A percentile compares a stretch with the other conserved stretches of the same genome.
phyloP scores from a whole-genome alignment of 2,797 vertebrate genomes.

The Dermochelys coriacea region DNA sequence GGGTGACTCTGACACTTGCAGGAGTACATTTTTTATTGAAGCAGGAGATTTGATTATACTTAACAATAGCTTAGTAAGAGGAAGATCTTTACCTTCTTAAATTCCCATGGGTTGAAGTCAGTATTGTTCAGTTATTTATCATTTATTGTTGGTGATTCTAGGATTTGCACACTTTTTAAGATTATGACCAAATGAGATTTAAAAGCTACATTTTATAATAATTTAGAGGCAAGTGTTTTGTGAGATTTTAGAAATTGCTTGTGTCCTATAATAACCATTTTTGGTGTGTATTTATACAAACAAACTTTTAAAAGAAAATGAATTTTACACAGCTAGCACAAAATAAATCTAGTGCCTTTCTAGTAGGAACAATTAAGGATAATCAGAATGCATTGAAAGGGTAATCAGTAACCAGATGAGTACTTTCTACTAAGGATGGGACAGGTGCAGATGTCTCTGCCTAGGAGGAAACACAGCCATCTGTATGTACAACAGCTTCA shows the following conservation, averaged over 20 bases:
- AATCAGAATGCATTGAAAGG: constrained; percentile 49
- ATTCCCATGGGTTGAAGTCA: neutral
- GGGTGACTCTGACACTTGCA: neutral
- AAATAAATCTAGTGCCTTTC: constrained; percentile 25
- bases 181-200: neutral
- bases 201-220: neutral
- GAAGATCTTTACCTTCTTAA: neutral
- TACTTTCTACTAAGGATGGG: constrained; percentile 22
- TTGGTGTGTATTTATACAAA: neutral
- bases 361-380: constrained; percentile 11
- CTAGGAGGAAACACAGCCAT: constrained; percentile 39
- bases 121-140: neutral
- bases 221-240: neutral
- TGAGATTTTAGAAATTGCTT: neutral
- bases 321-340: neutral
- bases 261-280: neutral
- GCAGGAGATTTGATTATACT: neutral
- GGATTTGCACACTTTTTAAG: neutral
- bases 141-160: neutral
- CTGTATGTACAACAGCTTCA: constrained; percentile 35
- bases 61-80: neutral
- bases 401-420: constrained; percentile 58
- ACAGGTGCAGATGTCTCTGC: constrained; percentile 29
- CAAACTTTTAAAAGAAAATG: neutral
- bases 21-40: neutral